A percentile compares a stretch with the other conserved stretches of the same genome.
phyloP scores from a whole-genome alignment of 2,888 invertebrate species.

The Rotaria sp. region DNA sequence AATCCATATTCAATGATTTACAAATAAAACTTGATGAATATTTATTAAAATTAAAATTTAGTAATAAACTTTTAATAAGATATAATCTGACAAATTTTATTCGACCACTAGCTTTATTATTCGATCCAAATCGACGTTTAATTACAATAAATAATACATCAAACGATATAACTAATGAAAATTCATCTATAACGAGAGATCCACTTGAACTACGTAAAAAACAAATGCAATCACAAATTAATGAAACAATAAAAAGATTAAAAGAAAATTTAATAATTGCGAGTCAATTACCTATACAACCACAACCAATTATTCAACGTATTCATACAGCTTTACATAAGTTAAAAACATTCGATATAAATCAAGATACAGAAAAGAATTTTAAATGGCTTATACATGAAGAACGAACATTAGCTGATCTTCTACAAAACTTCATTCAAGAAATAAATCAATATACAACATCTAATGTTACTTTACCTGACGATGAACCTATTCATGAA shows the following conservation, averaged over 20 bases:
- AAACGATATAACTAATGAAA: too few relatives aligned
- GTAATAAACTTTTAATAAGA: background rate
- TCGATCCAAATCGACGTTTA: background rate
- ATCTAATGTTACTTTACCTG: background rate
- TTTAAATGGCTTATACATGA: background rate
- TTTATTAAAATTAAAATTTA: background rate
- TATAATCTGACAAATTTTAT: background rate
- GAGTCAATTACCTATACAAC: background rate
- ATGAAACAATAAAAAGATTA: background rate
- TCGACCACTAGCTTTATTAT: background rate
- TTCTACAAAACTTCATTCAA: background rate
- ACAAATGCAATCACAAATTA: background rate
- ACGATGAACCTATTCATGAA: background rate
- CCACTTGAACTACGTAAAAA: background rate
- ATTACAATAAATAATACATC: too few relatives aligned
- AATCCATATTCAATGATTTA: background rate
- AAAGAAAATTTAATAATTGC: background rate
- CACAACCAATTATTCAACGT: background rate
- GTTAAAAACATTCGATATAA: background rate
- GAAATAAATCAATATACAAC: background rate
- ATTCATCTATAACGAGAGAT: background rate
- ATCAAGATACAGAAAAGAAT: background rate
- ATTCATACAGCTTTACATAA: background rate
- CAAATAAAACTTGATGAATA: background rate
- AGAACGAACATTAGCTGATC: background rate